Evolutionary conservation across 2,113 vertebrate genomes (phyloP).

Genomic region (Pipa parva): DNA sequence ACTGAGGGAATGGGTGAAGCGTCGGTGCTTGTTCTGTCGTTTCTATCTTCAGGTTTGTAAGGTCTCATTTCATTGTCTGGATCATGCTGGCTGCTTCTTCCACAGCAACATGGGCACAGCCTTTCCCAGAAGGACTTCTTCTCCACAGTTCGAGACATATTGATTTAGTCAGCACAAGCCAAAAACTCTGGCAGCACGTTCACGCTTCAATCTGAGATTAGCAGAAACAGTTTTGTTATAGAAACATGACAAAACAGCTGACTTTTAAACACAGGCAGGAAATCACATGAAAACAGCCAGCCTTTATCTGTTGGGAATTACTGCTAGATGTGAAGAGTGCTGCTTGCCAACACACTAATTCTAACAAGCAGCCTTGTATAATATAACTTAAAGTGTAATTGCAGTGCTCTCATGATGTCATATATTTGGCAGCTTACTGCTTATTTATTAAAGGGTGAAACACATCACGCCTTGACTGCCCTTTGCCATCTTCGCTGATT

Average conservation of each 20-base stretch:
- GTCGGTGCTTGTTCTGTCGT: no score
- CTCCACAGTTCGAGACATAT: slow-evolving; percentile 9
- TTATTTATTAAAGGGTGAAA: no score
- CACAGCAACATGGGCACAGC: slow-evolving; percentile 27
- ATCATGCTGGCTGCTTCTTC: background rate
- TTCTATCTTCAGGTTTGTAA: background rate
- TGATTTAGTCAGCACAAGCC: background rate
- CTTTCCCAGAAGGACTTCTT: slow-evolving; percentile 33
- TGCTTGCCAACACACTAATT: no score
- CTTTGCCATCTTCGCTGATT: no score
- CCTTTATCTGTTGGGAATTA: background rate
- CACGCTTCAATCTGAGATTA: background rate
- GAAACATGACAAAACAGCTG: background rate
- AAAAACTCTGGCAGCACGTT: background rate
- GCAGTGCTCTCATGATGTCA: no score
- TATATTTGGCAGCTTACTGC: no score
- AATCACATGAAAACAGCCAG: background rate
- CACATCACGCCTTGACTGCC: no score
- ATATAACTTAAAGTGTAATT: no score
- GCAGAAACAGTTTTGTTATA: background rate
- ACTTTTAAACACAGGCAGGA: background rate
- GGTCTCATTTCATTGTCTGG: background rate
- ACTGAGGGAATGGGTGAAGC: background rate
- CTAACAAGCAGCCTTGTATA: no score
- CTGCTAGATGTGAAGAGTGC: background rate